These are phyloP conservation scores for Tubulanus polymorphus DNA, from an alignment of 2,888 invertebrate species.

Conservation along the genomic window DNA sequence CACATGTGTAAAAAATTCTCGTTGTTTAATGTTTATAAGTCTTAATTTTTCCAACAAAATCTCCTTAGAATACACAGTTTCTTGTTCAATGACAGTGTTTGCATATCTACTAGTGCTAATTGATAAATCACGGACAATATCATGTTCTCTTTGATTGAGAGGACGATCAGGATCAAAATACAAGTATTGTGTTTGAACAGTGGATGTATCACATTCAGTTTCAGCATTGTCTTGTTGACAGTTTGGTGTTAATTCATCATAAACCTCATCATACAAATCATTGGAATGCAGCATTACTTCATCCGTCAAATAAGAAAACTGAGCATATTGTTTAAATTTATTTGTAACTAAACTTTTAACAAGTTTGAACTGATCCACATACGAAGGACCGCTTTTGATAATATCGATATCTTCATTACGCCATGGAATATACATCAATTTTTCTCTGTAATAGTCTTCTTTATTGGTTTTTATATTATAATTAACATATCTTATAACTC, in stretches of 20 bases:
- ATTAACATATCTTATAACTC: slow-evolving; percentile 12
- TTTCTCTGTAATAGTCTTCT: slow-evolving; percentile 16
- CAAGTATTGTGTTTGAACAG: not conserved
- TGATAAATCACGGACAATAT: not conserved
- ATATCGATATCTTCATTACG: slow-evolving; percentile 10
- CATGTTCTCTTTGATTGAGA: not conserved
- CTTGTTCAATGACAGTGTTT: not conserved
- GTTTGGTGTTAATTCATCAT: too few relatives aligned
- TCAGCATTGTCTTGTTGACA: too few relatives aligned
- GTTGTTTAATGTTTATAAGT: slow-evolving; percentile 15
- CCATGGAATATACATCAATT: slow-evolving; percentile 12
- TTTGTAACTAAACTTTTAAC: not conserved
- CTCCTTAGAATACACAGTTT: not conserved
- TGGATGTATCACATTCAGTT: too few relatives aligned
- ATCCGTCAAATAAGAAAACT: too few relatives aligned
- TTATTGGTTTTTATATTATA: slow-evolving; percentile 8
- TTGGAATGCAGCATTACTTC: not conserved
- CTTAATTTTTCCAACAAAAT: not conserved
- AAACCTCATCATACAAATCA: not conserved
- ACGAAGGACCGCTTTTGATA: not conserved
- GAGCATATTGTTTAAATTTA: too few relatives aligned
- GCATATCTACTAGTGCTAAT: not conserved
- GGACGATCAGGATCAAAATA: not conserved
- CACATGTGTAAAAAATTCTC: slow-evolving; percentile 11
- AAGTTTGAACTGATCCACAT: not conserved